phyloP scores from a whole-genome alignment of 2,797 vertebrate species.

The Macroramphosus scolopax region DNA sequence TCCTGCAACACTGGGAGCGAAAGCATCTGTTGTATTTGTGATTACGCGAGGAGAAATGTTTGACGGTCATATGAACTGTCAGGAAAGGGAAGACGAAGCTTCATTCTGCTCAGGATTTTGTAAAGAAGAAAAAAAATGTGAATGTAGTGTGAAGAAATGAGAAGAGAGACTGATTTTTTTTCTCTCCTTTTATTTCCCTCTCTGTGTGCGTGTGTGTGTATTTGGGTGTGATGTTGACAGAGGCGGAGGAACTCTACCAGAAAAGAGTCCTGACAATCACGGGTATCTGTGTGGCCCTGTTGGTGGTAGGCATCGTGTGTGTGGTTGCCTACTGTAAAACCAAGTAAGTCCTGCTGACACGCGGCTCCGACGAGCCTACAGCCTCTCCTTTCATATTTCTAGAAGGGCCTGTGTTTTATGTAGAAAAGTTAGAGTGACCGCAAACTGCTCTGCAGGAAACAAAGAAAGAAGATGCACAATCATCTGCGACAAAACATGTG shows the following conservation, averaged over 20 bases:
- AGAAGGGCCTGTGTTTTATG: conserved; percentile 3
- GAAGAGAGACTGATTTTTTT: conserved; percentile 44
- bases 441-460: conserved; percentile 81
- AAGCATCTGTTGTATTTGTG: conserved; percentile 43
- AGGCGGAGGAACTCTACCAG: conserved; percentile 98
- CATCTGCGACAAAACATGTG: conserved; percentile 96
- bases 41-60: conserved; percentile 25
- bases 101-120: conserved; percentile 58
- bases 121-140: conserved; percentile 8
- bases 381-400: conserved; percentile 6
- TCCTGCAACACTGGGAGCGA: no score
- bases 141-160: conserved; percentile 18
- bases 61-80: conserved; percentile 21
- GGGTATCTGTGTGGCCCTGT: conserved; percentile 95
- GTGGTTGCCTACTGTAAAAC: conserved; percentile 99
- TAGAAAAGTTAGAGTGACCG: conserved; percentile 1
- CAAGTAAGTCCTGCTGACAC: conserved; percentile 86
- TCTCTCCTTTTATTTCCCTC: conserved; percentile 41
- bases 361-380: neutral
- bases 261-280: conserved; percentile 98
- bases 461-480: conserved; percentile 97
- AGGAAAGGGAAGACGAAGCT: conserved; percentile 32
- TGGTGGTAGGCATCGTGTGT: conserved; percentile 97
- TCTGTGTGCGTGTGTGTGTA: conserved; percentile 35
- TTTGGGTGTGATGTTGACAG: conserved; percentile 76